Percentiles rank a stretch among this genome's conserved stretches.
phyloP scores from a whole-genome alignment of 2,888 invertebrate genomes.

The Cynaeus angustus region DNA sequence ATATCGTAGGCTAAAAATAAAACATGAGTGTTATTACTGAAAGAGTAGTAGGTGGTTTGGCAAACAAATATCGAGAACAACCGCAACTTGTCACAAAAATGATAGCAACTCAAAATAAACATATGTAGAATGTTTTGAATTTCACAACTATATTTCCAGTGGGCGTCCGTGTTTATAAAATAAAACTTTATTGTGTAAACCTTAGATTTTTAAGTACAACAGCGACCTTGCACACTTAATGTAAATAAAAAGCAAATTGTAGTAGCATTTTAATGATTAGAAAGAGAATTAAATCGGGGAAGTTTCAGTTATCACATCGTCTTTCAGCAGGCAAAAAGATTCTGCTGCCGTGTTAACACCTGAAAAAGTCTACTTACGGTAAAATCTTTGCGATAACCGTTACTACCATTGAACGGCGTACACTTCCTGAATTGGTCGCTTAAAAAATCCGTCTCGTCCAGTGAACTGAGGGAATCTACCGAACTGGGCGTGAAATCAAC shows the following conservation, averaged over 20 bases:
- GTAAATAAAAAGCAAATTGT: conserved; percentile 11
- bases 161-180: conserved; percentile 38
- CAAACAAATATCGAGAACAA: conserved; percentile 43
- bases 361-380: conserved; percentile 44
- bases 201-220: conserved; percentile 27
- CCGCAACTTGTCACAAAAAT: conserved; percentile 53
- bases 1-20: conserved; percentile 77
- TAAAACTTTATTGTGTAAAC: conserved; percentile 43
- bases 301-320: not conserved
- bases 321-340: conserved; percentile 1
- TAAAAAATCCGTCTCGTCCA: conserved; percentile 70
- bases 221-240: conserved; percentile 11
- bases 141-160: conserved; percentile 20
- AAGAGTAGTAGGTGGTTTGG: conserved; percentile 50
- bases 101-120: conserved; percentile 46
- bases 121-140: conserved; percentile 22
- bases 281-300: too few relatives aligned
- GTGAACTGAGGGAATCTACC: conserved; percentile 69
- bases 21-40: conserved; percentile 55
- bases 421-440: conserved; percentile 68
- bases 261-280: not conserved
- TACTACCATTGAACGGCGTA: conserved; percentile 57
- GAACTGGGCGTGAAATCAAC: conserved; percentile 69
- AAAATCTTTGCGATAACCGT: conserved; percentile 59
- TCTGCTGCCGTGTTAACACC: conserved; percentile 9